Evolutionary conservation across 2,797 vertebrate species (phyloP), one percentile per base, ranked within the genome.

Genomic region (Gallinago solitaria): DNA sequence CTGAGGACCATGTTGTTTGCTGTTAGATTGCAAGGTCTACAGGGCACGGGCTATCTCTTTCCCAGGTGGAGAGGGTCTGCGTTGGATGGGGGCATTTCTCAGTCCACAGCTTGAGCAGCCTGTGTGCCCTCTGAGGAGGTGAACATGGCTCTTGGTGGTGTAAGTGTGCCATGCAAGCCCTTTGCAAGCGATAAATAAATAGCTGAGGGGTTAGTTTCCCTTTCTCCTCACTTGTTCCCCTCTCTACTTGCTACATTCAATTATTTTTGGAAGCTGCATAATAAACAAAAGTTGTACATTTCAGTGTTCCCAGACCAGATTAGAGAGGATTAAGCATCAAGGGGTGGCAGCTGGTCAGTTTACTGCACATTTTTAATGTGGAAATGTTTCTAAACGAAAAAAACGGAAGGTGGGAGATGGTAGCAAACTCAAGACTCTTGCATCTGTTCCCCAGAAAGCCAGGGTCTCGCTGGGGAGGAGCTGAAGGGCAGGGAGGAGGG

Each of bases 271-370:
- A 91, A 91, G 94, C 88, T 93, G 96, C 89, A 94, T 95, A 96
- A 93, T 89, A 91, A 96, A 94, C 5, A 0, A 75, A 91, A 95
- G 54, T 96, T 95, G 95, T 94, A 97, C 53, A 76, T 96, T 87
- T 95, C 80, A 68, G 20, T 73, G 68, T 95, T 97, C 94, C 89
- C 65, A 82, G 91, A 92, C 92, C 96, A 97, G 93, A 95, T 95
- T 87, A 95, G 91, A 96, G 87, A 93, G 95, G 96, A 98, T 98
- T 97, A 97, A 97, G 80, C 92, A 97, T 96, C 75, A 80, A 93
- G 74, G 85, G 78, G 95, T 94, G 95, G 96, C 97, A 98, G 97
- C 96, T 97, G 97, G 96, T 98, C 97, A 97, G 95, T 97, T 97
- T 96, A 95, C 79, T 91, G 90, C 87, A 92, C 39, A 87, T 93